phyloP scores from a whole-genome alignment of 2,888 invertebrate species.

The Spodoptera picta region DNA sequence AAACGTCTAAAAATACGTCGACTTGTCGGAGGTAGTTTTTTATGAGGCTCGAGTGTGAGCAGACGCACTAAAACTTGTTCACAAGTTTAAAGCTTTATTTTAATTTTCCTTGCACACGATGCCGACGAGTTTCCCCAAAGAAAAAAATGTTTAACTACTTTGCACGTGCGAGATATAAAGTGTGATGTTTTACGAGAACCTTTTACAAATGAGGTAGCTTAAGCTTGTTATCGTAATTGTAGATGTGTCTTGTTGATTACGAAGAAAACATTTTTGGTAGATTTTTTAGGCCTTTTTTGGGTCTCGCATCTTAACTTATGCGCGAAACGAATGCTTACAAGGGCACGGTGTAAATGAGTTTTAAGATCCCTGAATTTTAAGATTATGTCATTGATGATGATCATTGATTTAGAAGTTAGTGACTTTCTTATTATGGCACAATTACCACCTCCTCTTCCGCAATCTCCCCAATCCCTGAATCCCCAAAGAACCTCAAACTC shows the following conservation, averaged over 20 bases:
- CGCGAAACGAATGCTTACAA: not conserved
- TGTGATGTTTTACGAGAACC: conserved; percentile 70
- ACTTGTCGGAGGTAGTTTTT: conserved; percentile 77
- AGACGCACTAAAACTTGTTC: conserved; percentile 82
- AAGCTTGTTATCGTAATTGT: conserved; percentile 59
- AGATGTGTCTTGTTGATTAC: conserved; percentile 38
- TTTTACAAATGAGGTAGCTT: conserved; percentile 59
- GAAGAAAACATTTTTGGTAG: conserved; percentile 22
- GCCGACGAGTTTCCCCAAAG: conserved; percentile 63
- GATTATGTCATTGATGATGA: too few relatives aligned
- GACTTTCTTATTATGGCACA: too few relatives aligned
- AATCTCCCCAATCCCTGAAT: too few relatives aligned
- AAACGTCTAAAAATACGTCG: conserved; percentile 78
- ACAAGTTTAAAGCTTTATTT: conserved; percentile 85
- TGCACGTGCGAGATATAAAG: conserved; percentile 79
- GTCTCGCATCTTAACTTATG: conserved; percentile 2
- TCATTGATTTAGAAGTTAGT: too few relatives aligned
- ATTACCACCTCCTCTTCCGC: too few relatives aligned
- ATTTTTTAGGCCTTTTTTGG: conserved; percentile 4
- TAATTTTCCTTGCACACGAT: conserved; percentile 81
- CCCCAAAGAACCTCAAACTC: too few relatives aligned
- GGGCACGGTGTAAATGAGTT: too few relatives aligned
- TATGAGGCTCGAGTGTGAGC: conserved; percentile 71
- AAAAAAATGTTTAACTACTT: conserved; percentile 75
- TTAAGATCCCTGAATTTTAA: too few relatives aligned